Evolutionary conservation across 2,797 vertebrate species (phyloP), one percentile per base, ranked within the genome.

Genomic region (Dryobates pubescens): DNA sequence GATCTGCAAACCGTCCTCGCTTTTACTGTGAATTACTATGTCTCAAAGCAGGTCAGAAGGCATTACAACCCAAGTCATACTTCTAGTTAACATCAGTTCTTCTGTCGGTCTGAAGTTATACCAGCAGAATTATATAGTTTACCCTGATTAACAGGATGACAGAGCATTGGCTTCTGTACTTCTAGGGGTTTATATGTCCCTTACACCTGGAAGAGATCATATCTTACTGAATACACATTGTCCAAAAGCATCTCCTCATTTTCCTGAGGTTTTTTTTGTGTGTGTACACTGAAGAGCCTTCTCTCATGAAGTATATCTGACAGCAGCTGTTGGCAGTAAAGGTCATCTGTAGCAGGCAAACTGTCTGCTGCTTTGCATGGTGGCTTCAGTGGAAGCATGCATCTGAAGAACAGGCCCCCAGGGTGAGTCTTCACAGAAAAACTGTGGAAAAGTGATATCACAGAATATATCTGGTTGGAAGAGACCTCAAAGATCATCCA

Each of bases 61-160:
- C 5, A 6, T 23, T 59, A 17, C n/a, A 36, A 11, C 14, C 16
- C 26, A 6, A 45, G 17, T 53, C 59, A 24, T 14, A 17, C 51
- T 64, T 36, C 58, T 70, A 17, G 70, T 75, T 61, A 24, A 34
- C 74, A 41, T 69, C 1, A 51, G 9, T 90, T 96, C 93, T 96
- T 94, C 90, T 91, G 87, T 90, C 89, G 95, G 89, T 95, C 67
- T 95, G 95, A 90, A 96, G 75, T 70, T 94, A 86, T 72, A 95
- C 65, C 89, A 80, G 94, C 73, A 85, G 89, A 88, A 70, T 91
- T 73, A 61, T 15, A 6, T 59, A 53, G 77, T 75, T 49, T 49
- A 49, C 7, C 14, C 14, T 53, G 51, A 24, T 53, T 53, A 53
- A 26, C 26, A 53, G 26, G 26, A 27, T 53, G 26, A 53, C 24